phyloP scores from a whole-genome alignment of 2,113 vertebrate genomes.

The Polypterus bichir region DNA sequence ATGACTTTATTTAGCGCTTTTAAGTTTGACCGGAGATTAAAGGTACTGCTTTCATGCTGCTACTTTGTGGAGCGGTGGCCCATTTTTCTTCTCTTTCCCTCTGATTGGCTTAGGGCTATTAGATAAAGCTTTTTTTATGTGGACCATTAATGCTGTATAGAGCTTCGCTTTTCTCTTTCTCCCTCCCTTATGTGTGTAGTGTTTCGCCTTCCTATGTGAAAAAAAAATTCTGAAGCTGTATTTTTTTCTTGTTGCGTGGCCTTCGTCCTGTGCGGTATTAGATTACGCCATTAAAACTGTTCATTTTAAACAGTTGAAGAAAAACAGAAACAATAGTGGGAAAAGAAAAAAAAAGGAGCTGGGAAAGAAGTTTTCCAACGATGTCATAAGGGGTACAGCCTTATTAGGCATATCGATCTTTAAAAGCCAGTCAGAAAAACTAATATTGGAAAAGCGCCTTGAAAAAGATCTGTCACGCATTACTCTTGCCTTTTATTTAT shows the following conservation, averaged over 20 bases:
- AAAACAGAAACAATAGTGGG: too few relatives aligned
- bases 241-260: too few relatives aligned
- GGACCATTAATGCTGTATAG: too few relatives aligned
- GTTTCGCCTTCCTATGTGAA: too few relatives aligned
- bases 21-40: slow-evolving; percentile 48
- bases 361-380: neutral
- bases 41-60: slow-evolving; percentile 43
- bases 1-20: slow-evolving; percentile 61
- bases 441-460: slow-evolving; percentile 32
- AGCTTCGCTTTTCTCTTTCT: too few relatives aligned
- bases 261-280: too few relatives aligned
- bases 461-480: slow-evolving; percentile 38
- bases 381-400: neutral
- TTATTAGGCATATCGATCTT: slow-evolving; percentile 20
- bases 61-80: slow-evolving; percentile 33
- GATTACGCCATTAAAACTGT: too few relatives aligned
- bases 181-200: too few relatives aligned
- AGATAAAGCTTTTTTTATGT: neutral
- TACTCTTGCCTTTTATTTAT: slow-evolving; percentile 21
- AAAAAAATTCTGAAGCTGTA: too few relatives aligned
- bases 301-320: too few relatives aligned
- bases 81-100: slow-evolving; percentile 6
- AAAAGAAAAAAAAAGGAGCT: too few relatives aligned
- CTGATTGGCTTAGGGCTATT: neutral
- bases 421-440: slow-evolving; percentile 28